Conservation (phyloP, 2,888 invertebrate genomes). For the Papilio elwesi region DNA sequence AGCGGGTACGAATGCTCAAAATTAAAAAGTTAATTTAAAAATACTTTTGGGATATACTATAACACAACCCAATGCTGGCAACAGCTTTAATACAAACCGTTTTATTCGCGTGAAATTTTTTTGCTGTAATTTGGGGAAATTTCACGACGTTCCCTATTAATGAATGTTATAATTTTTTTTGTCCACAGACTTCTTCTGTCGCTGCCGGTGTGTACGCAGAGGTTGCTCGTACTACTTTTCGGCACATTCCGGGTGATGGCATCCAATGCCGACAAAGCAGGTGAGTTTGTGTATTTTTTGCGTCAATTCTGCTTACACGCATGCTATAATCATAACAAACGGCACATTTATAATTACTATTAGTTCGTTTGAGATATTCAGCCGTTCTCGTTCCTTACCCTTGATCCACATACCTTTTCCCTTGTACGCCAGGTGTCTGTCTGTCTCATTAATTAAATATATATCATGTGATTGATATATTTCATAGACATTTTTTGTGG, state of each 20-base stretch:
- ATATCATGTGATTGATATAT: slow-evolving; percentile 23
- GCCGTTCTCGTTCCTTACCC: slow-evolving; percentile 14
- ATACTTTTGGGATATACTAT: too few species aligned
- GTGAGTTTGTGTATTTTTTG: slow-evolving; percentile 50
- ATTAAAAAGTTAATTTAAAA: too few species aligned
- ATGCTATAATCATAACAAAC: background rate
- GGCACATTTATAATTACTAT: slow-evolving; percentile 25
- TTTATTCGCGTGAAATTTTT: too few species aligned
- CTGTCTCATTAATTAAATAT: slow-evolving; percentile 16
- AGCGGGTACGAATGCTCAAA: too few species aligned
- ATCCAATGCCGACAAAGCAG: slow-evolving; percentile 93
- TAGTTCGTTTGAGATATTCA: slow-evolving; percentile 20
- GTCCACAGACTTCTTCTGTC: slow-evolving; percentile 91
- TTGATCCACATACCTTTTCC: slow-evolving; percentile 32
- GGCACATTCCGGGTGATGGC: slow-evolving; percentile 98
- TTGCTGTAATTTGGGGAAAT: too few species aligned
- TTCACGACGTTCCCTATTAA: background rate
- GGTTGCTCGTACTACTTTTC: slow-evolving; percentile 96
- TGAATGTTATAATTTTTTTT: slow-evolving; percentile 42
- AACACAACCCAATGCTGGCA: too few species aligned
- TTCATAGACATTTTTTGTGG: slow-evolving; percentile 14
- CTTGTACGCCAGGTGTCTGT: slow-evolving; percentile 17
- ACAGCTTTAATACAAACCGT: too few species aligned
- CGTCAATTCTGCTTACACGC: background rate
- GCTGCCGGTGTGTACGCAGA: slow-evolving; percentile 95